Conservation (phyloP, 2,888 invertebrate species). For the Caenorhabditis sp. region DNA sequence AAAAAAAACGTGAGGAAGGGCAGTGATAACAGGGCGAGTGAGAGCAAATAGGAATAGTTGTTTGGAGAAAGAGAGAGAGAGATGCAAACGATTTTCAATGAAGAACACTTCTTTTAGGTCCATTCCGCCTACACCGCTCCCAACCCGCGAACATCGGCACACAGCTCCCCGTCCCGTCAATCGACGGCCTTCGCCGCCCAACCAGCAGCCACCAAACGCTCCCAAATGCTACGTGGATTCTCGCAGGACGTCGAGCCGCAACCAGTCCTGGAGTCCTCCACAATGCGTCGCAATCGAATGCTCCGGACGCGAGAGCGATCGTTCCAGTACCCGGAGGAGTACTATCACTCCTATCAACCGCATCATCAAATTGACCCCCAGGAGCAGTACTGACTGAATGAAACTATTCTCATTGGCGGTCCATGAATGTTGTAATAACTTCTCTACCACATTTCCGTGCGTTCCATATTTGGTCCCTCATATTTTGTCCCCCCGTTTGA, state of each 20-base stretch:
- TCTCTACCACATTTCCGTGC: no score
- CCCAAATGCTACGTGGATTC: conserved; percentile 64
- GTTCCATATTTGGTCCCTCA: no score
- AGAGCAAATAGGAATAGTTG: no score
- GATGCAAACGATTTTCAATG: background rate
- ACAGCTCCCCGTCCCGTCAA: conserved; percentile 52
- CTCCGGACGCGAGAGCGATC: conserved; percentile 56
- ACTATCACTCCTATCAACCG: conserved; percentile 53
- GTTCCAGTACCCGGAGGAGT: conserved; percentile 63
- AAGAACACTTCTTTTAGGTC: conserved; percentile 38
- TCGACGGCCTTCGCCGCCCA: conserved; percentile 6
- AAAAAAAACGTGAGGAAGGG: no score
- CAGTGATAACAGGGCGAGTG: no score
- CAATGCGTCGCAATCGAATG: conserved; percentile 51
- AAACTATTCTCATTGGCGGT: background rate
- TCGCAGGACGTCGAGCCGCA: conserved; percentile 64
- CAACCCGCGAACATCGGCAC: conserved; percentile 38
- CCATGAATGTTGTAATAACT: no score
- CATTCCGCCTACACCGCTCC: conserved; percentile 59
- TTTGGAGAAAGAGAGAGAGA: background rate
- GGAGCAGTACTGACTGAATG: conserved; percentile 25
- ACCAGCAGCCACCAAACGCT: conserved; percentile 43
- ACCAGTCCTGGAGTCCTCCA: conserved; percentile 25
- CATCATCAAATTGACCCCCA: conserved; percentile 29
- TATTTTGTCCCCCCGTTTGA: no score